Evolutionary conservation across 1,140 invertebrate genomes (phyloP).

Genomic region (Lasioglossum baleicum): DNA sequence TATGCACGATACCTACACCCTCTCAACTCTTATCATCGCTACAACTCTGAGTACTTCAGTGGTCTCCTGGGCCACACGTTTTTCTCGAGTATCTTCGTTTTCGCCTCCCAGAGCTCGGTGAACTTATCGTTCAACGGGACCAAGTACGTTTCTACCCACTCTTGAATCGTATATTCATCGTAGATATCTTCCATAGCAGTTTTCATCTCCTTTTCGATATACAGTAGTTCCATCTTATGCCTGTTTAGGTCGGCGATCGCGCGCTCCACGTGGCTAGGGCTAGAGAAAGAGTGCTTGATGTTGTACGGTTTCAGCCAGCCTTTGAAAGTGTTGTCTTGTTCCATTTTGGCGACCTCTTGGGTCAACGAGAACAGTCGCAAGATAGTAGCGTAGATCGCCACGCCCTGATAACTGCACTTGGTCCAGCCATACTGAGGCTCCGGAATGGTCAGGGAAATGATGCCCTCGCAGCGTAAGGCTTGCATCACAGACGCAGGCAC

Average conservation of each 20-base stretch:
- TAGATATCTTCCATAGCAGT: conserved; percentile 85
- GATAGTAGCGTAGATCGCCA: conserved; percentile 67
- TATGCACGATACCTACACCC: conserved; percentile 12
- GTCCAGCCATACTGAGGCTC: conserved; percentile 77
- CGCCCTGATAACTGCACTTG: conserved; percentile 72
- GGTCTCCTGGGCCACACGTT: conserved; percentile 82
- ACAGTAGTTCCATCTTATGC: conserved; percentile 82
- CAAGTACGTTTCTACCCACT: conserved; percentile 87
- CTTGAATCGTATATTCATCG: conserved; percentile 86
- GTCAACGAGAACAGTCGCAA: conserved; percentile 67
- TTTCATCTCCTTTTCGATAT: conserved; percentile 83
- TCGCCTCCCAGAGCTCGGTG: conserved; percentile 80
- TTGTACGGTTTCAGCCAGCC: conserved; percentile 92
- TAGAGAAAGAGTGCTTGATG: conserved; percentile 87
- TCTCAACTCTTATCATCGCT: conserved; percentile 28
- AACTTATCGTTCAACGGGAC: conserved; percentile 81
- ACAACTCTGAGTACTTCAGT: conserved; percentile 67
- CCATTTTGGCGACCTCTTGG: conserved; percentile 73
- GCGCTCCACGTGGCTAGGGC: conserved; percentile 86
- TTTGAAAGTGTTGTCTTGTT: conserved; percentile 76
- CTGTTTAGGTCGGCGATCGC: conserved; percentile 84
- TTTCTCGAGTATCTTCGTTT: conserved; percentile 79
- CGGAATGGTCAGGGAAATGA: conserved; percentile 69
- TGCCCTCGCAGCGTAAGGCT: conserved; percentile 68
- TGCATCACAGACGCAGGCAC: conserved; percentile 63